Percentiles rank a stretch among this genome's conserved stretches.
Evolutionary conservation across 2,888 invertebrate species (phyloP).

Genomic region (Stratiomys singularior): DNA sequence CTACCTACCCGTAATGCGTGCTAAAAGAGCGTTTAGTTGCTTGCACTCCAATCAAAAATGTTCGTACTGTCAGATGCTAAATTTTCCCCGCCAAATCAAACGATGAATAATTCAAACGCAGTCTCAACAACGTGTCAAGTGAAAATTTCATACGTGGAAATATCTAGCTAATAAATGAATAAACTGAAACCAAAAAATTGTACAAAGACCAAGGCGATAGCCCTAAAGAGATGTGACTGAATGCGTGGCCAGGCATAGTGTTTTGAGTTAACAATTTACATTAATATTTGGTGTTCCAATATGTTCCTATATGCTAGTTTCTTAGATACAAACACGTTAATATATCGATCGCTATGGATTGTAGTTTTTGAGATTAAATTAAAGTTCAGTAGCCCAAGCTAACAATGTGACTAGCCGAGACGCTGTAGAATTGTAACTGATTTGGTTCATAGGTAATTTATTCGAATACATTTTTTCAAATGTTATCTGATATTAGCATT

Average conservation of each 20-base stretch:
- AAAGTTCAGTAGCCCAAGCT: constrained; percentile 4
- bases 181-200: not conserved
- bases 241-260: constrained; percentile 66
- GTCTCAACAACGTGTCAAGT: too few species aligned
- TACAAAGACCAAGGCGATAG: constrained; percentile 45
- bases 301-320: constrained; percentile 26
- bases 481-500: not conserved
- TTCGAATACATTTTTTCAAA: not conserved
- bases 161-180: not conserved
- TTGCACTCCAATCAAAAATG: too few species aligned
- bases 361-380: constrained; percentile 1
- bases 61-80: constrained; percentile 1
- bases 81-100: too few species aligned
- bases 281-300: constrained; percentile 17
- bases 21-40: too few species aligned
- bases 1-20: not conserved
- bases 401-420: not conserved
- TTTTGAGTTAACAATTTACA: constrained; percentile 44
- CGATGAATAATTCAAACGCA: too few species aligned
- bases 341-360: constrained; percentile 12
- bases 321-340: not conserved
- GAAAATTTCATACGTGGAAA: too few species aligned
- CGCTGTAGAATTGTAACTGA: constrained; percentile 6
- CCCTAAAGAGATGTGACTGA: constrained; percentile 52
- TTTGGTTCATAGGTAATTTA: not conserved